These are phyloP conservation scores for Drosophila willistoni DNA, from an alignment of 1,140 invertebrate genomes.

Conservation along the genomic window DNA sequence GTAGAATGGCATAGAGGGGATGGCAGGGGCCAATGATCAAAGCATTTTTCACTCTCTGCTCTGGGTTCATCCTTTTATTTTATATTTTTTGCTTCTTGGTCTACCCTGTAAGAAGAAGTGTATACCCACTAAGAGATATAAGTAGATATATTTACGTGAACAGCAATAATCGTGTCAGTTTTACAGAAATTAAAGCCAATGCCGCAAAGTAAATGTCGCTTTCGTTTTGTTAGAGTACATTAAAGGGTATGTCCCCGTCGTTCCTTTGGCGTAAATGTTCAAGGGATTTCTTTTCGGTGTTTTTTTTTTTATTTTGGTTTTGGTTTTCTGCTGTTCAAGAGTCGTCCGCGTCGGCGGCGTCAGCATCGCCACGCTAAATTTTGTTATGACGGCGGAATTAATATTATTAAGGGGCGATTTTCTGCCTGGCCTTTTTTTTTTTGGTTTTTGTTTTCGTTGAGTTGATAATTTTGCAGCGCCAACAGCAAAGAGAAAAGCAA, in stretches of 20 bases:
- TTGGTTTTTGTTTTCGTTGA: conserved; percentile 36
- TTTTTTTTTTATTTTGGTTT: conserved; percentile 22
- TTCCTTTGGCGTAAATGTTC: background rate
- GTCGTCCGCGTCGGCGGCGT: background rate
- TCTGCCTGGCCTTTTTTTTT: conserved; percentile 47
- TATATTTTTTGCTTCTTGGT: conserved; percentile 1
- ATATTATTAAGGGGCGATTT: conserved; percentile 78
- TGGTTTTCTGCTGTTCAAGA: conserved; percentile 1
- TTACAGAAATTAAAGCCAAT: background rate
- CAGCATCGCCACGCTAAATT: conserved; percentile 67
- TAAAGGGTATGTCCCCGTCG: background rate
- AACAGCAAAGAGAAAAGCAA: conserved; percentile 26
- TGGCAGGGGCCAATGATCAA: conserved; percentile 64
- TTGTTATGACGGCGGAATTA: conserved; percentile 81
- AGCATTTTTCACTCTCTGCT: conserved; percentile 63
- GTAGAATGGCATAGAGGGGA: conserved; percentile 16
- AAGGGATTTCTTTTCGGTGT: background rate
- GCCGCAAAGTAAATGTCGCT: background rate
- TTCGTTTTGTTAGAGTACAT: background rate
- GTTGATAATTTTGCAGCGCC: conserved; percentile 71
- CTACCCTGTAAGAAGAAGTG: background rate
- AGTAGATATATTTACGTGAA: background rate
- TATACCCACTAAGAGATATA: background rate
- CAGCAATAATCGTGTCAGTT: background rate
- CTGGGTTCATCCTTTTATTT: conserved; percentile 49